These are phyloP conservation scores for Lipotes vexillifer DNA, from an alignment of 2,113 vertebrate genomes.

Conservation along the genomic window DNA sequence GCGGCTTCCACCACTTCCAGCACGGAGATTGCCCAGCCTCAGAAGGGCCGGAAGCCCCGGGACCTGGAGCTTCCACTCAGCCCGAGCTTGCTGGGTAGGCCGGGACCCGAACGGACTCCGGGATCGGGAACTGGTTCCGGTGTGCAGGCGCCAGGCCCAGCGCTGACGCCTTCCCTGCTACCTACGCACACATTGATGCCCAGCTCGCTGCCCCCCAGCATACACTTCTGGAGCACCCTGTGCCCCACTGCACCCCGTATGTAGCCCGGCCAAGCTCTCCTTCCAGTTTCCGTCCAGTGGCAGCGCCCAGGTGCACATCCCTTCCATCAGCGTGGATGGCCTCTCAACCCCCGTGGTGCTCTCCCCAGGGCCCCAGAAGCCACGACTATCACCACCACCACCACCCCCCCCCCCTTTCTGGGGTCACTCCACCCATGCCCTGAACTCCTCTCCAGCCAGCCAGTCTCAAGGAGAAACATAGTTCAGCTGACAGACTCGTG, in stretches of 20 bases:
- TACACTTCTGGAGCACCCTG: conserved; percentile 96
- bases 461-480: conserved; percentile 61
- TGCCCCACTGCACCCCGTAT: conserved; percentile 91
- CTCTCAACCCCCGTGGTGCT: conserved; percentile 93
- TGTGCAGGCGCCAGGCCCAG: conserved; percentile 86
- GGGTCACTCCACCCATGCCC: conserved; percentile 41
- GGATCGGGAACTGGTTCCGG: conserved; percentile 70
- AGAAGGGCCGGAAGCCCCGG: conserved; percentile 89
- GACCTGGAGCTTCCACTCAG: conserved; percentile 87
- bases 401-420: conserved; percentile 1
- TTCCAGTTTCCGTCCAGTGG: conserved; percentile 91
- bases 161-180: conserved; percentile 87
- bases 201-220: conserved; percentile 90
- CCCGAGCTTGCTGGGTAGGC: conserved; percentile 65
- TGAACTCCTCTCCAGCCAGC: conserved; percentile 59
- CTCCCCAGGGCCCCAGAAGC: conserved; percentile 92
- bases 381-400: conserved; percentile 77
- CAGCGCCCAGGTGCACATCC: conserved; percentile 92
- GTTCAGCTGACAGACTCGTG: conserved; percentile 41
- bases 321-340: conserved; percentile 92
- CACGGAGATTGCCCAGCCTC: conserved; percentile 79
- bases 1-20: not conserved
- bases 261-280: conserved; percentile 89
- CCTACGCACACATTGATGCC: conserved; percentile 91
- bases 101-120: conserved; percentile 66